Evolutionary conservation across 2,888 invertebrate genomes (phyloP).

Genomic region (Rhingia campestris): DNA sequence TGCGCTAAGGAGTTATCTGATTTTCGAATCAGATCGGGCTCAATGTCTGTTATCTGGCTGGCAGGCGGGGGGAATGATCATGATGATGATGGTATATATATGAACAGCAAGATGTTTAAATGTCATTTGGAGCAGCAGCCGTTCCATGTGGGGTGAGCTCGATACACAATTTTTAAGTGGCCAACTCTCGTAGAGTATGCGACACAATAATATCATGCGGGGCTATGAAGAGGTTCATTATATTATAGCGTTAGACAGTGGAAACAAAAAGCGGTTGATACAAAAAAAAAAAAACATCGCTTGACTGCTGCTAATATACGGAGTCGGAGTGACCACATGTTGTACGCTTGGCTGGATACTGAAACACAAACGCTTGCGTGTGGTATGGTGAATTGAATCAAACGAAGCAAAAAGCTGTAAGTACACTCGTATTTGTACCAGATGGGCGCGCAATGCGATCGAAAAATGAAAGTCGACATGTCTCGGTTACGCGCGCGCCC

Average conservation of each 20-base stretch:
- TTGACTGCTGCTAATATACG: constrained; percentile 13
- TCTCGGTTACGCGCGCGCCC: constrained; percentile 53
- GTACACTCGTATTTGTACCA: constrained; percentile 38
- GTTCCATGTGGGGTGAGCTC: constrained; percentile 34
- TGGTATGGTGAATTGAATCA: constrained; percentile 44
- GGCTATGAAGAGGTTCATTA: neutral
- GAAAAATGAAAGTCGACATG: constrained; percentile 68
- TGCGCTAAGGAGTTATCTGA: constrained; percentile 50
- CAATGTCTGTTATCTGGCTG: constrained; percentile 35
- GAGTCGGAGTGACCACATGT: constrained; percentile 51
- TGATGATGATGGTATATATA: constrained; percentile 1
- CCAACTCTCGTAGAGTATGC: constrained; percentile 33
- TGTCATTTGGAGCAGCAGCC: constrained; percentile 41
- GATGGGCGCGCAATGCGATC: constrained; percentile 53
- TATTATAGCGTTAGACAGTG: constrained; percentile 18
- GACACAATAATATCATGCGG: constrained; percentile 10
- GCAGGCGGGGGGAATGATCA: neutral
- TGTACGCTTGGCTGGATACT: constrained; percentile 64
- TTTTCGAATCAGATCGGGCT: constrained; percentile 39
- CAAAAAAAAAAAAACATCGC: neutral
- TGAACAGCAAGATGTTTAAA: constrained; percentile 29
- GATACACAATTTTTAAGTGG: constrained; percentile 49
- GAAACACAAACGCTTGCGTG: constrained; percentile 38
- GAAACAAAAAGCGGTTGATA: neutral
- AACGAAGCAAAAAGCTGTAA: constrained; percentile 11